Evolutionary conservation across 2,888 invertebrate species (phyloP).

Genomic region (Phyllotreta striolata): DNA sequence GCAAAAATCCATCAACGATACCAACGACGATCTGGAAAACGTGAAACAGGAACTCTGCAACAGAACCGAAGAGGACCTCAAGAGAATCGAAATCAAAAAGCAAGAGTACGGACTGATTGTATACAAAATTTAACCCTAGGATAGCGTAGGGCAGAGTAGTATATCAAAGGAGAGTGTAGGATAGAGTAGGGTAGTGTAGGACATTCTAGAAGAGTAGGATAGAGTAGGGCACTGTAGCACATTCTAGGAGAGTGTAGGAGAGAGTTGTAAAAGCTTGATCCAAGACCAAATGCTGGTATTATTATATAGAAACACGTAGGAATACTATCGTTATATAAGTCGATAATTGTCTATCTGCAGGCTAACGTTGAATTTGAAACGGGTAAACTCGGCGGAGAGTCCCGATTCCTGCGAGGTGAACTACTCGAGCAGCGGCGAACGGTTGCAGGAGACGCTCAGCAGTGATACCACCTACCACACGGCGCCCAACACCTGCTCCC

Average conservation of each 20-base stretch:
- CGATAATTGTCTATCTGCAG: slow-evolving; percentile 59
- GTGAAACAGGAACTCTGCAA: slow-evolving; percentile 62
- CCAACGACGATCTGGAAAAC: slow-evolving; percentile 49
- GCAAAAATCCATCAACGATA: slow-evolving; percentile 59
- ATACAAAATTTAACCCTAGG: too few species aligned
- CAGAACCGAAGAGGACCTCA: slow-evolving; percentile 63
- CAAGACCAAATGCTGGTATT: too few species aligned
- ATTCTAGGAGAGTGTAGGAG: too few species aligned
- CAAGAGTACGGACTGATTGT: slow-evolving; percentile 63
- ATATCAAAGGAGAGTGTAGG: too few species aligned
- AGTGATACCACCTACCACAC: slow-evolving; percentile 80
- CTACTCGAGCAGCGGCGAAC: slow-evolving; percentile 53
- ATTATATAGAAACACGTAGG: neutral
- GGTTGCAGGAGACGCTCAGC: slow-evolving; percentile 55
- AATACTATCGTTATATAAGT: neutral
- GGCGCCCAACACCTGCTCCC: slow-evolving; percentile 64
- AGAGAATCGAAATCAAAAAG: slow-evolving; percentile 64
- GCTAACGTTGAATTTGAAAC: slow-evolving; percentile 73
- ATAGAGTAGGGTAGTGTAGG: too few species aligned
- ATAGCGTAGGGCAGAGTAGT: too few species aligned
- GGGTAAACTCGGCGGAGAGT: slow-evolving; percentile 58
- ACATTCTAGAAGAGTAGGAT: too few species aligned
- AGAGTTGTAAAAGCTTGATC: too few species aligned
- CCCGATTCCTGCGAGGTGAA: slow-evolving; percentile 56
- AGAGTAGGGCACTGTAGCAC: too few species aligned